These are phyloP conservation scores for Halesus radiatus DNA, from an alignment of 1,140 invertebrate genomes.

Conservation along the genomic window DNA sequence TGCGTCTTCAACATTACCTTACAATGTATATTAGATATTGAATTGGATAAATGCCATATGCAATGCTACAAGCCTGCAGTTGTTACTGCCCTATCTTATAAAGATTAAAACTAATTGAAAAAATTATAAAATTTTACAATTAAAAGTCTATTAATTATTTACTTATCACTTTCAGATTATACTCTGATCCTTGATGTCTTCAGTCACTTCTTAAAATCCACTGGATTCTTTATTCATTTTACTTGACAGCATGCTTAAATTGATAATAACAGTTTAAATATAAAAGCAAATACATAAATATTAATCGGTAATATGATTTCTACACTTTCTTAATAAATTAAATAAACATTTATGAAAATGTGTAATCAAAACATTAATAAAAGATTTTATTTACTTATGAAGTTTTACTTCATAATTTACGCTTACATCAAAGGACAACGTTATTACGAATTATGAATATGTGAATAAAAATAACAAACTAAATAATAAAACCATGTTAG, in stretches of 20 bases:
- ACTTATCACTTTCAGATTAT: constrained; percentile 58
- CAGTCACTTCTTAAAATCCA: constrained; percentile 51
- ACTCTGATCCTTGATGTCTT: constrained; percentile 57
- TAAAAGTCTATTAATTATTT: constrained; percentile 57
- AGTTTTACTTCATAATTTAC: constrained; percentile 8
- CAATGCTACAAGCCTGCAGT: constrained; percentile 56
- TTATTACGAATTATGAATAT: not conserved
- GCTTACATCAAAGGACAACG: constrained; percentile 31
- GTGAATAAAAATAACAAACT: no score
- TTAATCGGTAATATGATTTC: constrained; percentile 21
- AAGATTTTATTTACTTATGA: not conserved
- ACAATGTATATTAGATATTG: constrained; percentile 33
- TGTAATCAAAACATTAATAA: constrained; percentile 20
- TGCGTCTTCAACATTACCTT: constrained; percentile 46
- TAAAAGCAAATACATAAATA: constrained; percentile 21
- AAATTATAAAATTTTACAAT: constrained; percentile 58
- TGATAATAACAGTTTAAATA: constrained; percentile 32
- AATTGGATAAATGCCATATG: constrained; percentile 56
- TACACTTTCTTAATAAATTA: constrained; percentile 12
- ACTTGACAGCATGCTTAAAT: constrained; percentile 43
- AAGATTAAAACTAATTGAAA: constrained; percentile 56
- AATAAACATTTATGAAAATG: constrained; percentile 17
- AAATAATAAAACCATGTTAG: no score
- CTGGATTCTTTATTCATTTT: constrained; percentile 37
- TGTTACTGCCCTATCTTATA: constrained; percentile 52